Percentiles rank a stretch among this genome's conserved stretches.
phyloP scores from a whole-genome alignment of 1,140 invertebrate species.

The Diprion similis region DNA sequence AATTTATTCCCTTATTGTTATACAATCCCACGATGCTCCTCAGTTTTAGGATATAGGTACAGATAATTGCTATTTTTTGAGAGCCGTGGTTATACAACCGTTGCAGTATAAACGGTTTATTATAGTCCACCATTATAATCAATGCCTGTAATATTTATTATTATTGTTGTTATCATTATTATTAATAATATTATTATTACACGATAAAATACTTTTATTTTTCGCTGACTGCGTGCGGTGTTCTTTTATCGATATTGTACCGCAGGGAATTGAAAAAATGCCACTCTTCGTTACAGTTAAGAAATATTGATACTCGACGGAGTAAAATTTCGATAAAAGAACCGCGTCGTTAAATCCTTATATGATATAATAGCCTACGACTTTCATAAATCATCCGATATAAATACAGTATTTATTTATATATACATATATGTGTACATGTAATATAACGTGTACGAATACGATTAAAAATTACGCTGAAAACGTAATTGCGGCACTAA shows the following conservation, averaged over 20 bases:
- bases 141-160: not conserved
- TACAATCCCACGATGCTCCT: not conserved
- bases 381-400: constrained; percentile 52
- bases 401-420: constrained; percentile 37
- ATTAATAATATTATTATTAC: not conserved
- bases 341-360: not conserved
- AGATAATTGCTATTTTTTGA: not conserved
- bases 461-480: constrained; percentile 35
- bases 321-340: not conserved
- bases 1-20: not conserved
- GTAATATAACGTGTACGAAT: constrained; percentile 22
- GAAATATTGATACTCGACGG: not conserved
- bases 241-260: not conserved
- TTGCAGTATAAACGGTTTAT: not conserved
- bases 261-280: not conserved
- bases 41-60: not conserved
- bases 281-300: not conserved
- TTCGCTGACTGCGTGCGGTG: not conserved
- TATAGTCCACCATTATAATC: not conserved
- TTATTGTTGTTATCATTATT: not conserved
- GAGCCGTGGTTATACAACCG: not conserved
- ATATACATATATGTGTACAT: not conserved
- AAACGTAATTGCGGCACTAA: constrained; percentile 54
- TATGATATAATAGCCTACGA: constrained; percentile 39
- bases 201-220: not conserved